Conservation (phyloP, 2,797 vertebrate species). For the Melanogrammus aeglefinus region DNA sequence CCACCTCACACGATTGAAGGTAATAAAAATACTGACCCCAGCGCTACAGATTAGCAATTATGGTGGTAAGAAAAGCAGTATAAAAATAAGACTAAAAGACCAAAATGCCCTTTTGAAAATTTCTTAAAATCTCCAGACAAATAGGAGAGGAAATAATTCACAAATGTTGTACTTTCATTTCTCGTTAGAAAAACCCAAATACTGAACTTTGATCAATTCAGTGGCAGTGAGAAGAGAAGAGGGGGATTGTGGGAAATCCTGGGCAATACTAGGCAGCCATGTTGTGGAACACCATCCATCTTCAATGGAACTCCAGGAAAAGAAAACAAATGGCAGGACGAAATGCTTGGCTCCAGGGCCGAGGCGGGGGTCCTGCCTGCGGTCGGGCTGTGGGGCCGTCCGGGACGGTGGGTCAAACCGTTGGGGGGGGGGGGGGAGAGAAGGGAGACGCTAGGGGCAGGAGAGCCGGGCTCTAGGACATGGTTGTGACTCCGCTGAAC, state of each 20-base stretch:
- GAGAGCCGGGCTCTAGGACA: background rate
- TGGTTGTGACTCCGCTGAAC: background rate
- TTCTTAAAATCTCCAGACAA: constrained; percentile 62
- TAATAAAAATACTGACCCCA: constrained; percentile 46
- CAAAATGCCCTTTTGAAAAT: constrained; percentile 64
- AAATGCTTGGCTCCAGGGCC: constrained; percentile 27
- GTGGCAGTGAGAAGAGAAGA: constrained; percentile 51
- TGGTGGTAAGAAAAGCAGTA: constrained; percentile 65
- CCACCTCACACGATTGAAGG: constrained; percentile 36
- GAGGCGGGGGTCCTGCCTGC: constrained; percentile 31
- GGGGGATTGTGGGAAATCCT: constrained; percentile 45
- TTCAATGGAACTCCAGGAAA: constrained; percentile 20
- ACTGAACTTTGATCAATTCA: constrained; percentile 35
- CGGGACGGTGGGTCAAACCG: constrained; percentile 27
- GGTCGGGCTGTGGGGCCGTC: constrained; percentile 23
- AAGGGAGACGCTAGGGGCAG: constrained; percentile 31
- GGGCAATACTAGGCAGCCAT: constrained; percentile 21
- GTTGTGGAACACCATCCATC: constrained; percentile 15
- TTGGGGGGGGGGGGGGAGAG: constrained; percentile 33
- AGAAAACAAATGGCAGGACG: constrained; percentile 20
- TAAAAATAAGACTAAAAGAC: constrained; percentile 75
- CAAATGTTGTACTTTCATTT: constrained; percentile 43
- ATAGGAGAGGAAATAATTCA: constrained; percentile 53
- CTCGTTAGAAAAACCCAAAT: constrained; percentile 19
- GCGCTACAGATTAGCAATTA: constrained; percentile 51